Percentiles rank a stretch among this genome's conserved stretches.
These are phyloP conservation scores for Elaphurus davidianus DNA, from an alignment of 2,113 vertebrate species.

Conservation along the genomic window DNA sequence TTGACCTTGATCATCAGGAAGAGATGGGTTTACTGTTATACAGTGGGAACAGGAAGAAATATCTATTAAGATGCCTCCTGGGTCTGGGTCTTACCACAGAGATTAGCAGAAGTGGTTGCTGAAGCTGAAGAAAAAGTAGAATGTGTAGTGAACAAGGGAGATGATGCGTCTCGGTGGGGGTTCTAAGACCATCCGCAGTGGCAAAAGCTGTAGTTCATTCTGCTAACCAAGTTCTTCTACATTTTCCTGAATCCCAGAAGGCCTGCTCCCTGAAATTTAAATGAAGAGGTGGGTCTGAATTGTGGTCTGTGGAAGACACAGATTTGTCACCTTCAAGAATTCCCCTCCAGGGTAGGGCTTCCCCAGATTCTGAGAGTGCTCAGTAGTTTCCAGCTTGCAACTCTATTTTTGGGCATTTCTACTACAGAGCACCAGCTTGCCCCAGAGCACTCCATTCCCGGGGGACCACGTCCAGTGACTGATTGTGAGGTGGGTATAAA, in stretches of 20 bases:
- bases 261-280: neutral
- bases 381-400: neutral
- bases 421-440: neutral
- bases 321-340: neutral
- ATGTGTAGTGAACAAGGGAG: neutral
- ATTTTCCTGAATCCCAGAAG: neutral
- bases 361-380: neutral
- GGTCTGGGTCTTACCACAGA: neutral
- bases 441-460: neutral
- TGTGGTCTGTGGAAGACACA: neutral
- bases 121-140: neutral
- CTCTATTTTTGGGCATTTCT: neutral
- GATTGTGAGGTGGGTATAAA: neutral
- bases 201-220: neutral
- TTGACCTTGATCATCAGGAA: neutral
- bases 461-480: fast-evolving
- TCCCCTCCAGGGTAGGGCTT: neutral
- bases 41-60: neutral
- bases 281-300: neutral
- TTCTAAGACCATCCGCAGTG: neutral
- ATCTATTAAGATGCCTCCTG: neutral
- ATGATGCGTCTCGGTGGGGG: neutral
- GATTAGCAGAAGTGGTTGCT: neutral
- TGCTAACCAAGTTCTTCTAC: neutral
- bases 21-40: neutral